phyloP scores from a whole-genome alignment of 1,140 invertebrate genomes.

The Amyelois transitella region DNA sequence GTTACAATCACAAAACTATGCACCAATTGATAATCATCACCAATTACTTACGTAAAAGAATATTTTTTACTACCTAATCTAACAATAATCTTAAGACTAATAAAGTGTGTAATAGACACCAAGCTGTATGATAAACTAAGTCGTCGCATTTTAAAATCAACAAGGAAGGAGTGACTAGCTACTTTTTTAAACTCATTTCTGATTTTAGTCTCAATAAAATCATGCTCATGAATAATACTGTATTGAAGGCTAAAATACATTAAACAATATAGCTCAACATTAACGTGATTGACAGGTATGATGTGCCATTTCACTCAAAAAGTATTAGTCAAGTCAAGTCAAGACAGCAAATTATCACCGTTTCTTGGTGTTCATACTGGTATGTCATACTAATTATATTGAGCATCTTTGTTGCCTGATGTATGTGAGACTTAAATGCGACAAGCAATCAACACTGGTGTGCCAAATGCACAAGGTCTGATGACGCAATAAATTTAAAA shows the following conservation, averaged over 20 bases:
- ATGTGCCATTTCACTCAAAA: not conserved
- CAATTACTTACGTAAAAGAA: not conserved
- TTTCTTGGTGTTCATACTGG: no score
- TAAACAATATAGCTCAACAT: no score
- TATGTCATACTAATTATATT: no score
- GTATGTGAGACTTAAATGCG: not conserved
- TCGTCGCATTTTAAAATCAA: slow-evolving; percentile 9
- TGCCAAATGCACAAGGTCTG: not conserved
- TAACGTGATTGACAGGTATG: no score
- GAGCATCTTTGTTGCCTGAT: no score
- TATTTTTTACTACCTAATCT: slow-evolving; percentile 7
- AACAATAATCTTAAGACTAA: slow-evolving; percentile 4
- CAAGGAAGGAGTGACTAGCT: slow-evolving; percentile 15
- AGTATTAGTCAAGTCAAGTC: no score
- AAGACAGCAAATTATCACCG: no score
- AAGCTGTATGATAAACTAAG: slow-evolving; percentile 4
- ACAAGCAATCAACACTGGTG: not conserved
- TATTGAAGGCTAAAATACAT: no score
- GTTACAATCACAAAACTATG: not conserved
- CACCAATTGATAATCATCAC: not conserved
- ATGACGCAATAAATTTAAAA: slow-evolving; percentile 6
- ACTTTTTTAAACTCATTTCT: slow-evolving; percentile 11
- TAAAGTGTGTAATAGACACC: slow-evolving; percentile 4
- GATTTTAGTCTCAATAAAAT: slow-evolving; percentile 6
- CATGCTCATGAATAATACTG: slow-evolving; percentile 2